These are phyloP conservation scores for Styela plicata DNA, from an alignment of 23 tunicate genomes.

Conservation along the genomic window DNA sequence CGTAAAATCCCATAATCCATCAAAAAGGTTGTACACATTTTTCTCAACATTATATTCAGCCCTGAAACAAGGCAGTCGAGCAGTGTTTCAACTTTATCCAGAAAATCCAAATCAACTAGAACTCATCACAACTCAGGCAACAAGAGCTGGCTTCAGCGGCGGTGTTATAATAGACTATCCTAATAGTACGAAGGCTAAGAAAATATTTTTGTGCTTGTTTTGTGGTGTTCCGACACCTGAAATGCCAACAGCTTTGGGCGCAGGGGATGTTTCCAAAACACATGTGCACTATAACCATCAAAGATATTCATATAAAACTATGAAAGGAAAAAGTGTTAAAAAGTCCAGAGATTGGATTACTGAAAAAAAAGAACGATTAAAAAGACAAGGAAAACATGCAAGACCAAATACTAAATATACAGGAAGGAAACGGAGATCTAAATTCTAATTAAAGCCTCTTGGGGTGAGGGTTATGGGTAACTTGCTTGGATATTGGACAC, in stretches of 20 bases:
- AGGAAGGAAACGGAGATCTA: constrained; percentile 87
- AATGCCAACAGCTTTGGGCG: constrained; percentile 71
- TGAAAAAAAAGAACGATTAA: constrained; percentile 78
- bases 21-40: constrained; percentile 73
- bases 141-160: constrained; percentile 94
- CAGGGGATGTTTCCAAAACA: constrained; percentile 2
- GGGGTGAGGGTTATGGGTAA: too few species aligned
- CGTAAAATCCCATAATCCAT: constrained; percentile 68
- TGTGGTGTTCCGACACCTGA: constrained; percentile 59
- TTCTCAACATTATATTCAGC: constrained; percentile 84
- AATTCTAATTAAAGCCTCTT: too few species aligned
- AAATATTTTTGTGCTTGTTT: constrained; percentile 91
- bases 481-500: too few species aligned
- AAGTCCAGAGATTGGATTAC: constrained; percentile 49
- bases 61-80: constrained; percentile 87
- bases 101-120: constrained; percentile 96
- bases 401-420: constrained; percentile 77
- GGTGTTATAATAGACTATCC: constrained; percentile 98
- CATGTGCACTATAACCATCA: constrained; percentile 34
- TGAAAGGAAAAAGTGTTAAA: constrained; percentile 17
- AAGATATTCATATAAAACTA: background rate
- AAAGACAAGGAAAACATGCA: constrained; percentile 66
- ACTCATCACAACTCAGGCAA: constrained; percentile 82
- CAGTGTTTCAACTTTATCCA: constrained; percentile 96
- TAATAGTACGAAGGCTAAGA: constrained; percentile 95